Evolutionary conservation across 2,888 invertebrate species (phyloP).

Genomic region (Oligia strigilis): DNA sequence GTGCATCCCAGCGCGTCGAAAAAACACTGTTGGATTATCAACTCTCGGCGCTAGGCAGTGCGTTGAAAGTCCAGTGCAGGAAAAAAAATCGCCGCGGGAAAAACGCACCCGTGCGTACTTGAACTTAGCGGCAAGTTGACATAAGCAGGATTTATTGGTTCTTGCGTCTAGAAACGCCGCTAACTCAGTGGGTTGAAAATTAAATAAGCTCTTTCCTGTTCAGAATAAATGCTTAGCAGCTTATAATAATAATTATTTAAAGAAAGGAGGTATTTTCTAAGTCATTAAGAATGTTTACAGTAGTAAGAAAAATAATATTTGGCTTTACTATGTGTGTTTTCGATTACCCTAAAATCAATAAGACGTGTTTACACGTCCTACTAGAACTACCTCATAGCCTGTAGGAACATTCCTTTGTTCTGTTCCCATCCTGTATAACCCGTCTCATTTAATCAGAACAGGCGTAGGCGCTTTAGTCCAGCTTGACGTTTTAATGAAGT

Average conservation of each 20-base stretch:
- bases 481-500: conserved; percentile 61
- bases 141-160: conserved; percentile 49
- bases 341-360: conserved; percentile 16
- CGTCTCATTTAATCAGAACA: conserved; percentile 46
- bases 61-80: neutral
- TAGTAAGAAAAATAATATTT: conserved; percentile 13
- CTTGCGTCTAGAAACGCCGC: conserved; percentile 37
- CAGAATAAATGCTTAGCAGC: conserved; percentile 18
- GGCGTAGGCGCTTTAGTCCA: conserved; percentile 32
- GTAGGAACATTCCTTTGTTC: conserved; percentile 28
- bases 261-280: conserved; percentile 11
- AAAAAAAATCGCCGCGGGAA: neutral
- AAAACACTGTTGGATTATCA: neutral
- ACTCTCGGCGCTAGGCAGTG: neutral
- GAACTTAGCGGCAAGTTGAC: conserved; percentile 19
- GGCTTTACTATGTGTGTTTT: conserved; percentile 11
- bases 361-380: neutral
- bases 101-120: neutral
- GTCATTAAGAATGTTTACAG: conserved; percentile 36
- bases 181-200: conserved; percentile 39
- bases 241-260: conserved; percentile 24
- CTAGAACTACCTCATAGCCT: neutral
- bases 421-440: conserved; percentile 32
- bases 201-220: conserved; percentile 43
- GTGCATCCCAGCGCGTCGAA: neutral